Conservation (phyloP, 1,140 invertebrate species). For the Anoplolepis gracilipes region DNA sequence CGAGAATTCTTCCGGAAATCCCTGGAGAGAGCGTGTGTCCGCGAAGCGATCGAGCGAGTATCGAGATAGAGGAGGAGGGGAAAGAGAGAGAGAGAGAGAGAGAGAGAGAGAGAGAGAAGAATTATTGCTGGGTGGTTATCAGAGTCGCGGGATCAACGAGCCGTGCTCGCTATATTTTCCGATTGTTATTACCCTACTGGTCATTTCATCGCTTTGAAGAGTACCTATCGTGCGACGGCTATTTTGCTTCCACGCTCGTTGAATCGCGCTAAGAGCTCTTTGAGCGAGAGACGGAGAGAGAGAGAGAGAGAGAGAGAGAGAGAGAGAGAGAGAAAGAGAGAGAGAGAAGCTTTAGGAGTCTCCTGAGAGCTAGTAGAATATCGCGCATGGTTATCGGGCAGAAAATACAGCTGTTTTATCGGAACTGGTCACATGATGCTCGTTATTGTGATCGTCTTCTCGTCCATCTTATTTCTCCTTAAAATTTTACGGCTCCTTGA, state of each 20-base stretch:
- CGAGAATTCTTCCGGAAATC: slow-evolving; percentile 59
- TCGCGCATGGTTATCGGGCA: neutral
- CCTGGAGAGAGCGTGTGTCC: slow-evolving; percentile 43
- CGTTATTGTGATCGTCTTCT: slow-evolving; percentile 10
- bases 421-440: neutral
- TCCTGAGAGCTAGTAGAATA: slow-evolving; percentile 21
- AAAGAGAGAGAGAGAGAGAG: neutral
- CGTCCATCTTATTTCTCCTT: neutral
- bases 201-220: slow-evolving; percentile 56
- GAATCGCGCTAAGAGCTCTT: slow-evolving; percentile 47
- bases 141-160: slow-evolving; percentile 36
- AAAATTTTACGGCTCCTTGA: neutral
- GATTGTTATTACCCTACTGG: slow-evolving; percentile 59
- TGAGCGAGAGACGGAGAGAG: neutral
- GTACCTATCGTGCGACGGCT: slow-evolving; percentile 23
- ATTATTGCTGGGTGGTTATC: slow-evolving; percentile 56
- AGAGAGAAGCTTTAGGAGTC: neutral
- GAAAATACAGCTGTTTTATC: slow-evolving; percentile 30
- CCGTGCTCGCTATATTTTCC: slow-evolving; percentile 50
- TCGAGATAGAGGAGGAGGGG: neutral
- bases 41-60: slow-evolving; percentile 34
- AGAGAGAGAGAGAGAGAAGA: neutral
- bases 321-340: neutral
- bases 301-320: neutral
- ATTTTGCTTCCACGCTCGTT: slow-evolving; percentile 54